Evolutionary conservation across 2,888 invertebrate species (phyloP).

Genomic region (Nebria salina): DNA sequence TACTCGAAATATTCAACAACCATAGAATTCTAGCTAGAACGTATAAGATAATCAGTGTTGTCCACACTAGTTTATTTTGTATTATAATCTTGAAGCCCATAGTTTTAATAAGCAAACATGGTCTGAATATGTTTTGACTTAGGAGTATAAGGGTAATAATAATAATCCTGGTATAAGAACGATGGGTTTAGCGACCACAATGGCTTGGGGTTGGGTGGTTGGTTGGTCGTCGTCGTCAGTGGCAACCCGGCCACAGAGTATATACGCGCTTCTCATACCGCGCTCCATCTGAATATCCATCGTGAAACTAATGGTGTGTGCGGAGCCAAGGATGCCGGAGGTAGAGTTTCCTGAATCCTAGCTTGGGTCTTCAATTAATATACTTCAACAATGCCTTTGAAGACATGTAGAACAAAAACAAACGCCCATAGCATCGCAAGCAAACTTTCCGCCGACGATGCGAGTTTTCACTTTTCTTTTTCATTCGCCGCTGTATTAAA

Average conservation of each 20-base stretch:
- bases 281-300: background rate
- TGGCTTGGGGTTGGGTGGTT: background rate
- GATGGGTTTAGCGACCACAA: background rate
- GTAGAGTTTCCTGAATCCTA: background rate
- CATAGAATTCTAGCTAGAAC: too few species aligned
- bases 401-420: background rate
- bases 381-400: conserved; percentile 1
- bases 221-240: background rate
- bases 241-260: background rate
- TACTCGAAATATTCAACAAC: too few species aligned
- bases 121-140: background rate
- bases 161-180: background rate
- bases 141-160: background rate
- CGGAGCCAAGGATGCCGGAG: background rate
- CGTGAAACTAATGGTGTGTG: background rate
- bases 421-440: background rate
- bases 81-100: background rate
- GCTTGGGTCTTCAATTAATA: background rate
- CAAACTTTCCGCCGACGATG: background rate
- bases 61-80: background rate
- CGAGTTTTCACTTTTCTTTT: background rate
- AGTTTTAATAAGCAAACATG: background rate
- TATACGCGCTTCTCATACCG: background rate
- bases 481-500: background rate
- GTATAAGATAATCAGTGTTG: too few species aligned